phyloP scores from a whole-genome alignment of 1,140 invertebrate genomes.

The Pseudoatta argentina region DNA sequence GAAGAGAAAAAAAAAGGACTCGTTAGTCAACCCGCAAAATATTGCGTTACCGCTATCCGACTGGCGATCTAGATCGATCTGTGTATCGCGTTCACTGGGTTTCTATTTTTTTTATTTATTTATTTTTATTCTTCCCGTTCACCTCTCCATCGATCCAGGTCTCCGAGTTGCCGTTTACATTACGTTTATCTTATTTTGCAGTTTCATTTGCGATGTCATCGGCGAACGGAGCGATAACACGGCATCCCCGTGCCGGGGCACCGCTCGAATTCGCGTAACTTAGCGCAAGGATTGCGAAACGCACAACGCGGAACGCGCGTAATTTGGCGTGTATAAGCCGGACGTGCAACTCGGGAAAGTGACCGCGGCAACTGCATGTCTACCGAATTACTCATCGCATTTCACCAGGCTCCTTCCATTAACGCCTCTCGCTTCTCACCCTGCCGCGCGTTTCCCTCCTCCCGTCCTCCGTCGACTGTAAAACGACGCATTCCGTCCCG shows the following conservation, averaged over 20 bases:
- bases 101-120: conserved; percentile 12
- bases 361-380: conserved; percentile 14
- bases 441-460: neutral
- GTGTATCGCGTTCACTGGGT: neutral
- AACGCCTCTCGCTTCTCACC: neutral
- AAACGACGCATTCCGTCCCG: conserved; percentile 27
- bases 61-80: conserved; percentile 29
- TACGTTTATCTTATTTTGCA: neutral
- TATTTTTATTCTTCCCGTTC: neutral
- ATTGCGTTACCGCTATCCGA: conserved; percentile 51
- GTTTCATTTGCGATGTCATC: neutral
- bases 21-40: conserved; percentile 36
- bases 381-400: conserved; percentile 41
- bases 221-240: neutral
- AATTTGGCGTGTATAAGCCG: neutral
- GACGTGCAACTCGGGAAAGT: conserved; percentile 41
- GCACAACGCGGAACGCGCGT: neutral
- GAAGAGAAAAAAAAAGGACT: neutral
- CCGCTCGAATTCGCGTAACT: conserved; percentile 18
- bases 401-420: neutral
- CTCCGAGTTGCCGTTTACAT: neutral
- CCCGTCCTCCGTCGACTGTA: neutral
- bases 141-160: neutral
- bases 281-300: conserved; percentile 16
- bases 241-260: neutral